phyloP scores from a whole-genome alignment of 1,140 invertebrate genomes.

The Maconellicoccus hirsutus region DNA sequence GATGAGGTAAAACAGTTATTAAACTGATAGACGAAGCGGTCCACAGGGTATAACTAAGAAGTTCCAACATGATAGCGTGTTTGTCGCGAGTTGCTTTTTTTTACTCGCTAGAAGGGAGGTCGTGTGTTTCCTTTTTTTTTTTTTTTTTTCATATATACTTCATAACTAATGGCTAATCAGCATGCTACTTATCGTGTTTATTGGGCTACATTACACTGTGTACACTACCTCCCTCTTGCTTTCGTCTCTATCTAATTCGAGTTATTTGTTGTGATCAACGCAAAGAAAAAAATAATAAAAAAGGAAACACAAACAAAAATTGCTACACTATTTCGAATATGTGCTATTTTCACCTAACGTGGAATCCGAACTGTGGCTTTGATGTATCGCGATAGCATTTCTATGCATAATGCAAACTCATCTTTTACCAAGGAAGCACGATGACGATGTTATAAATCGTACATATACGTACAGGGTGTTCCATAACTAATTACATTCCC shows the following conservation, averaged over 20 bases:
- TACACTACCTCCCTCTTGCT: neutral
- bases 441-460: too few relatives aligned
- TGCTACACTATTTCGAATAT: neutral
- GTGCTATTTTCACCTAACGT: neutral
- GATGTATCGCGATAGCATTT: too few relatives aligned
- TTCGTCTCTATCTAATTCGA: neutral
- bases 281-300: too few relatives aligned
- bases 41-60: neutral
- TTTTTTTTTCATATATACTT: neutral
- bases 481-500: too few relatives aligned
- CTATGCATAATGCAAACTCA: too few relatives aligned
- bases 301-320: too few relatives aligned
- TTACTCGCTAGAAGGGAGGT: neutral
- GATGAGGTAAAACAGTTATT: neutral
- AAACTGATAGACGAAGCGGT: neutral
- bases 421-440: too few relatives aligned
- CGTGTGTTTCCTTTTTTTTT: neutral
- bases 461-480: too few relatives aligned
- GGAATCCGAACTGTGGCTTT: too few relatives aligned
- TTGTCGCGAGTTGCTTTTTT: neutral
- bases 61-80: constrained; percentile 2
- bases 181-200: constrained; percentile 8
- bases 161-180: constrained; percentile 4
- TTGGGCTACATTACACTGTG: neutral
- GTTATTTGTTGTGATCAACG: too few relatives aligned